Percentiles rank a stretch among this genome's conserved stretches.
phyloP scores from a whole-genome alignment of 2,113 vertebrate genomes.

The Arenaria interpres region DNA sequence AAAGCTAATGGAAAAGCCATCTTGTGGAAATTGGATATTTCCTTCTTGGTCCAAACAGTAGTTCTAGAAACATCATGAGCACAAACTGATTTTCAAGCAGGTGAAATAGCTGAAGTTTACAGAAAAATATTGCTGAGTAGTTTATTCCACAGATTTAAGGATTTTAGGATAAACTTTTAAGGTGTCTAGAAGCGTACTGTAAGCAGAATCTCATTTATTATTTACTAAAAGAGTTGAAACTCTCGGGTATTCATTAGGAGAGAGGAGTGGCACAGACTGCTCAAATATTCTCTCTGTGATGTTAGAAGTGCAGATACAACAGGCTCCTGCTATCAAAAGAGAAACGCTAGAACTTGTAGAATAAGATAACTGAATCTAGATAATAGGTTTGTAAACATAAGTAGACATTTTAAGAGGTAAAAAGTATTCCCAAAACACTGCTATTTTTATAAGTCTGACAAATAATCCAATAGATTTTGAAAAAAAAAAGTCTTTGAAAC shows the following conservation, averaged over 20 bases:
- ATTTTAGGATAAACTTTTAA: constrained; percentile 36
- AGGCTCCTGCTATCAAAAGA: constrained; percentile 4
- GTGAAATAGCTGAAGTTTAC: not conserved
- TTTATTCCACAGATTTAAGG: not conserved
- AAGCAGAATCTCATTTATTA: constrained; percentile 56
- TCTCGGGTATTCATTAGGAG: constrained; percentile 46
- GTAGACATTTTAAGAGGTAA: not conserved
- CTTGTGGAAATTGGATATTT: not conserved
- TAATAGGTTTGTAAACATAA: constrained; percentile 35
- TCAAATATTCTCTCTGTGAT: constrained; percentile 45
- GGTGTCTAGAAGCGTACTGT: not conserved
- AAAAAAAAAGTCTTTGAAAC: not conserved
- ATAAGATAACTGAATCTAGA: not conserved
- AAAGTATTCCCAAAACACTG: not conserved
- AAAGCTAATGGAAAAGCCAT: not conserved
- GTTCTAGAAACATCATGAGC: not conserved
- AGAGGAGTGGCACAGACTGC: not conserved
- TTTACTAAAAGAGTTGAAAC: constrained; percentile 49
- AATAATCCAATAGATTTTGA: not conserved
- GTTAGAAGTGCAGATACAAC: not conserved
- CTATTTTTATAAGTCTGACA: not conserved
- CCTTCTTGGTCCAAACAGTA: not conserved
- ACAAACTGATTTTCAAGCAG: not conserved
- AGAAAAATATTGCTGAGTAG: not conserved
- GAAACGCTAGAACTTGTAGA: not conserved